A percentile compares a stretch with the other conserved stretches of the same genome.
Evolutionary conservation across 2,113 vertebrate genomes (phyloP).

Genomic region (Gulo gulo): DNA sequence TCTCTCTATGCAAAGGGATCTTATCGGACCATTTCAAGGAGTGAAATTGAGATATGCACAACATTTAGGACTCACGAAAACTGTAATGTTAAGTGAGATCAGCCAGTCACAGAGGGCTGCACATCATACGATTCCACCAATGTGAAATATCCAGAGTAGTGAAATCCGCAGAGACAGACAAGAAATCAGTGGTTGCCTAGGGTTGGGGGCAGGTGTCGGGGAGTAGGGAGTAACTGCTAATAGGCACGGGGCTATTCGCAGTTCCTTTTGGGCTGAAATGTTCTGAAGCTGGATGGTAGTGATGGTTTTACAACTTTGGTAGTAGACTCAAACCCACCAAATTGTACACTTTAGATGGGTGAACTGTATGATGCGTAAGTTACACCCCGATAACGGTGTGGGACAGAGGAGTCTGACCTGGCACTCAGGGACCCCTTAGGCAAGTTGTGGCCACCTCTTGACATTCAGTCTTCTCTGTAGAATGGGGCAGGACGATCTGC

Average conservation of each 20-base stretch:
- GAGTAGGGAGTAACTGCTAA: too few species aligned
- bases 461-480: not conserved
- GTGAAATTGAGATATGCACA: accelerated
- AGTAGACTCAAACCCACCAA: accelerated
- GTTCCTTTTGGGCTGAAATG: not conserved
- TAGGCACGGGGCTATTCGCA: accelerated
- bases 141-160: accelerated
- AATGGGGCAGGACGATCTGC: not conserved
- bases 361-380: too few species aligned
- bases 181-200: too few species aligned
- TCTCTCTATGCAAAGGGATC: accelerated
- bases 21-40: not conserved
- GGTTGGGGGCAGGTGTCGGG: too few species aligned
- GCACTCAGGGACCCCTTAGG: not conserved
- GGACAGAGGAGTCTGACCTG: not conserved
- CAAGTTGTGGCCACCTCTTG: accelerated
- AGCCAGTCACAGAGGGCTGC: not conserved
- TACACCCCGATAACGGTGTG: not conserved
- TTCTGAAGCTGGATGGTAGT: too few species aligned
- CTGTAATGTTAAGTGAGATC: accelerated
- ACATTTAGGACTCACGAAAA: accelerated
- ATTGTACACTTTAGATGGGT: not conserved
- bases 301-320: too few species aligned
- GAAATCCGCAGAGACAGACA: not conserved
- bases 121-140: accelerated